Conservation (phyloP, 2,888 invertebrate species). For the Zaprionus lineosus region DNA sequence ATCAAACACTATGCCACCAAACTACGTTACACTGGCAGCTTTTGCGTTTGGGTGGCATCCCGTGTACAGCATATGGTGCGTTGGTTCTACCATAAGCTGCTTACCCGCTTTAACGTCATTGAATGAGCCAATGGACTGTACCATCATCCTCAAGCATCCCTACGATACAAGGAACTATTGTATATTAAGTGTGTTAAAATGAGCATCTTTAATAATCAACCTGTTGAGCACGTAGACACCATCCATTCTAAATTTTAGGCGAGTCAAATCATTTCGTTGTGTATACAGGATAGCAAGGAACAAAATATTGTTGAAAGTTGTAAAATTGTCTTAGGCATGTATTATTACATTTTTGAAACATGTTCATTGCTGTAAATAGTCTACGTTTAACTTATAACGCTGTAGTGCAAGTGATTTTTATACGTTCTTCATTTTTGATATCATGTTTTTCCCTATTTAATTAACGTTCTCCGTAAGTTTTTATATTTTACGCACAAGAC, state of each 20-base stretch:
- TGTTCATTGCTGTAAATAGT: conserved; percentile 74
- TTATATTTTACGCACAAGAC: conserved; percentile 71
- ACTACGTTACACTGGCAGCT: conserved; percentile 87
- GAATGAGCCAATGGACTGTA: conserved; percentile 65
- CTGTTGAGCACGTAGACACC: conserved; percentile 28
- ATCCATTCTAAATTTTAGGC: conserved; percentile 49
- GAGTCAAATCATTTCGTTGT: conserved; percentile 65
- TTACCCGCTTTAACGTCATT: conserved; percentile 81
- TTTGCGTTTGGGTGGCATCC: conserved; percentile 86
- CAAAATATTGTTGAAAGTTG: conserved; percentile 57
- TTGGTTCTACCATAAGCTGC: conserved; percentile 82
- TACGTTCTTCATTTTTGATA: conserved; percentile 30
- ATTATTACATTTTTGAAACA: conserved; percentile 68
- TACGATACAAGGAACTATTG: conserved; percentile 37
- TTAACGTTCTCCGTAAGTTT: conserved; percentile 37
- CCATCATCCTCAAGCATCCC: conserved; percentile 34
- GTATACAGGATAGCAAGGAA: conserved; percentile 41
- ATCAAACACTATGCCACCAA: conserved; percentile 88
- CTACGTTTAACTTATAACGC: conserved; percentile 51
- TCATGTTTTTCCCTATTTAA: conserved; percentile 20
- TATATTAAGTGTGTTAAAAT: conserved; percentile 44
- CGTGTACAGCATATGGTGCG: conserved; percentile 81
- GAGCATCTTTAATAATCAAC: conserved; percentile 31
- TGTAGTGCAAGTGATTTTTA: conserved; percentile 63
- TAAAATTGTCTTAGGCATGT: conserved; percentile 58